Base-by-base conservation (phyloP, 2,797 vertebrate genomes). In the Poeciliopsis turneri region DNA sequence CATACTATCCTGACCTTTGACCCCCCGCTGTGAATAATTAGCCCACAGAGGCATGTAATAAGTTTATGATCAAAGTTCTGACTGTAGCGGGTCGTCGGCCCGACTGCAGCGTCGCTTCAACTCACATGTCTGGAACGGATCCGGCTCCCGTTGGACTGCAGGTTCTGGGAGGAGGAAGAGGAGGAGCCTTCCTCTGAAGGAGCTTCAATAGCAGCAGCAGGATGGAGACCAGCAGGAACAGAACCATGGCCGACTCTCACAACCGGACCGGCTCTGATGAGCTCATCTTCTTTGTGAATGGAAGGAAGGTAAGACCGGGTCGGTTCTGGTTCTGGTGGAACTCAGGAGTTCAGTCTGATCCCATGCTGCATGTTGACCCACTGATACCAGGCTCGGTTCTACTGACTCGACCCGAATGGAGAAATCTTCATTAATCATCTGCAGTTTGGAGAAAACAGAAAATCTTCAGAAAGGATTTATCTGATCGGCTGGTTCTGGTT, bases 201-300 rank as follows among this genome's bases (percentile, higher is more conserved):
- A 41, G 28, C 82, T 18, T 36, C 30, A 45, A 1, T 18, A 3
- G 2, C 11, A 11, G n/a, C 15, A 28, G 68, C 18, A 43, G 2
- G 25, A 51, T 25, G 73, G 28, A 78, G 39, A 13, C 46, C 39
- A 71, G 2, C 66, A 76, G 49, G 77, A 49, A 73, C 74, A 6
- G 28, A n/a, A 74, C 72, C 25, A 57, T 57, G 13, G 13, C 74
- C 43, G 81, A 69, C 0, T 6, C 15, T 16, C 9, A 3, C 66
- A 61, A 30, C 72, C 3, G 16, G 7, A 12, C 66, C 72, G 49
- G 61, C 20, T 83, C 85, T 0, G 79, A 90, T 10, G 69, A 87
- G 1, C 92, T 94, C 1, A 4, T 92, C 73, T 91, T 94, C 82
- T 94, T 92, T 8, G 89, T 94, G 0, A 93, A 94, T 8, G 93